Evolutionary conservation across 92 coral and sea anemone genomes (phyloP), one percentile per base, ranked within the genome.

Genomic region (Epizoanthus scotinus): DNA sequence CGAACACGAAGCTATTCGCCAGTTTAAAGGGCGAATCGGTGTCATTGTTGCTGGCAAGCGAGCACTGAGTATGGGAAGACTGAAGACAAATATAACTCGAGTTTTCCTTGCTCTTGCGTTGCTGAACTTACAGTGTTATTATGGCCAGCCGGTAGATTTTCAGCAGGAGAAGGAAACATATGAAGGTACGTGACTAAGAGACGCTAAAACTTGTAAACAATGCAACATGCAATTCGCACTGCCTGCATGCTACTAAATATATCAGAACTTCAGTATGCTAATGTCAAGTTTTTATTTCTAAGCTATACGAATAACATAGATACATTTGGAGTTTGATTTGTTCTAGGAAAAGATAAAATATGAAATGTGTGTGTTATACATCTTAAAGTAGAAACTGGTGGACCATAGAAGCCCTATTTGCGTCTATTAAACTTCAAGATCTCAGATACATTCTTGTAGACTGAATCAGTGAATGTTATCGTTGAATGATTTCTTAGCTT

Each of bases 101-200:
- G 0, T 44, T 36, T 68, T 68, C 73, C 73, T 68, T 68, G 73
- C 42, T 68, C 73, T 68, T 38, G 20, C 56, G 31, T 14, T 68
- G 54, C 24, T 68, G 29, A 38, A 17, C 25, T 12, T 68, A 38
- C 73, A 42, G 3, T 68, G 73, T 10, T 19, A 42, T 34, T 27
- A 68, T 10, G 56, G 73, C 18, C 55, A 22, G 15, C 73, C 73
- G 8, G 14, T 67, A 8, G 53, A 67, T 19, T n/a, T 18, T 14
- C 8, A 7, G 2, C 31, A 13, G 17, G 56, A 68, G 55, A 42
- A 56, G 15, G 54, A 68, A 22, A 20, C 27, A 8, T 40, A 38
- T 21, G 24, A 21, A 68, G 73, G 73, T 68, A 68, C 8, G 54
- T 68, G 6, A 34, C 40, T 1, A 17, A 21, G 17, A 15, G 20